A percentile compares a stretch with the other conserved stretches of the same genome.
phyloP scores from a whole-genome alignment of 2,888 invertebrate species.

The Melangyna quadrimaculata region DNA sequence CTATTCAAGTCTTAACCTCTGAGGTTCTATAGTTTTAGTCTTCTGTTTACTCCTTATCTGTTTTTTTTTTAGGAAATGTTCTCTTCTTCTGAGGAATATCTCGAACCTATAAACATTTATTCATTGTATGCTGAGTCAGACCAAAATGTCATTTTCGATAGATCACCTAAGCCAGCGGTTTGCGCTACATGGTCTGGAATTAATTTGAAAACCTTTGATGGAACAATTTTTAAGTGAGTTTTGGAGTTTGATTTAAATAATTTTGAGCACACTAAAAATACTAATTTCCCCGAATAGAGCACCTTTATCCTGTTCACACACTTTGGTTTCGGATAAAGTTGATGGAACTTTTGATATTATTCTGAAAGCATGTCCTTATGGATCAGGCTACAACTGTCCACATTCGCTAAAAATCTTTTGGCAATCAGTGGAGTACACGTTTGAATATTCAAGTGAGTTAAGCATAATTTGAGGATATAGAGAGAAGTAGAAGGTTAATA shows the following conservation, averaged over 20 bases:
- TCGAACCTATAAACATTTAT: constrained; percentile 75
- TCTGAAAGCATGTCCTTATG: constrained; percentile 83
- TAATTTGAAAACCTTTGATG: constrained; percentile 93
- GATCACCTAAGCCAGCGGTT: constrained; percentile 84
- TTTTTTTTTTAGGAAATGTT: constrained; percentile 72
- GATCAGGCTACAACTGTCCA: constrained; percentile 82
- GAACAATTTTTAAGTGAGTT: constrained; percentile 86
- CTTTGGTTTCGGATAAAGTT: constrained; percentile 86
- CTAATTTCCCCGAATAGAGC: constrained; percentile 82
- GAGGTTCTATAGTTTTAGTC: too few relatives aligned
- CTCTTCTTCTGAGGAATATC: constrained; percentile 77
- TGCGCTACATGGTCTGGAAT: constrained; percentile 91
- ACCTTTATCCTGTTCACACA: constrained; percentile 89
- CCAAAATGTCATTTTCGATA: constrained; percentile 76
- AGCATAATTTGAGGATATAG: background rate
- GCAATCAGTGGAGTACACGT: constrained; percentile 86
- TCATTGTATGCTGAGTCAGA: constrained; percentile 77
- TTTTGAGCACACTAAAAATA: background rate
- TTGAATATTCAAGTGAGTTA: constrained; percentile 82
- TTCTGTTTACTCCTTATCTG: background rate
- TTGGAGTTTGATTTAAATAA: background rate
- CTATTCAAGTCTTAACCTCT: too few relatives aligned
- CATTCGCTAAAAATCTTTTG: constrained; percentile 82
- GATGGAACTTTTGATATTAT: constrained; percentile 88
- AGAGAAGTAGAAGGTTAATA: constrained; percentile 16